Percentiles rank a stretch among this genome's conserved stretches.
Conservation (phyloP, 2,113 vertebrate genomes). For the Trematocara stigmaticum region DNA sequence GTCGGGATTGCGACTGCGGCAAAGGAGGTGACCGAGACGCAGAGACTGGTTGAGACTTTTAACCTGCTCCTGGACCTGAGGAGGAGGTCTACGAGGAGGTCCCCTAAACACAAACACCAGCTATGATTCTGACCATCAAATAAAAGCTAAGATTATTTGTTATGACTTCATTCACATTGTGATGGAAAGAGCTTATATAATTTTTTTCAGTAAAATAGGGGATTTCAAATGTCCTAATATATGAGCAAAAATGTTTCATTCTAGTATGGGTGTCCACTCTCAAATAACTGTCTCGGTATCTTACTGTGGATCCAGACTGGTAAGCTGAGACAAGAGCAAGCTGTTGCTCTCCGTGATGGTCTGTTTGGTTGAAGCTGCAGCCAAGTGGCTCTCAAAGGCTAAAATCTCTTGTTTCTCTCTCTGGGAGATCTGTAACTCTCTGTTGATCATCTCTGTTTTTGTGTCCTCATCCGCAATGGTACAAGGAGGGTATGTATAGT, state of each 20-base stretch:
- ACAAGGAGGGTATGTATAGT: conserved; percentile 93
- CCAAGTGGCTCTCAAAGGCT: conserved; percentile 95
- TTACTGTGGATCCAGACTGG: conserved; percentile 94
- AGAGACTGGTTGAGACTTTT: conserved; percentile 93
- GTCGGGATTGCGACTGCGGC: conserved; percentile 91
- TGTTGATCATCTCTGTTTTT: conserved; percentile 89
- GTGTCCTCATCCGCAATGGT: conserved; percentile 94
- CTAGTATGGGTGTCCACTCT: neutral
- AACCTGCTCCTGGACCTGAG: conserved; percentile 89
- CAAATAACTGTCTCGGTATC: conserved; percentile 5
- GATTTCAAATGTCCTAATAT: neutral
- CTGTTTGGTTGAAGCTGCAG: conserved; percentile 95
- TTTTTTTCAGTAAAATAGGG: neutral
- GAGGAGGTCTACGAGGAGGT: conserved; percentile 88
- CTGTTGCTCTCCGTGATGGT: conserved; percentile 98
- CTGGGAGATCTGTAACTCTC: conserved; percentile 92
- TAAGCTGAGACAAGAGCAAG: conserved; percentile 91
- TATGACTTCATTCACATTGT: neutral
- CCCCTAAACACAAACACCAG: conserved; percentile 73
- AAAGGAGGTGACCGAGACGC: conserved; percentile 91
- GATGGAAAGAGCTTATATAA: fast-evolving
- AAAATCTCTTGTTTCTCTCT: conserved; percentile 96
- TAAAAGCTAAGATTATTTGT: neutral
- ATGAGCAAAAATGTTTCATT: neutral
- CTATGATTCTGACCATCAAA: neutral